phyloP scores from a whole-genome alignment of 1,140 invertebrate species.

The Drosophila dunni region DNA sequence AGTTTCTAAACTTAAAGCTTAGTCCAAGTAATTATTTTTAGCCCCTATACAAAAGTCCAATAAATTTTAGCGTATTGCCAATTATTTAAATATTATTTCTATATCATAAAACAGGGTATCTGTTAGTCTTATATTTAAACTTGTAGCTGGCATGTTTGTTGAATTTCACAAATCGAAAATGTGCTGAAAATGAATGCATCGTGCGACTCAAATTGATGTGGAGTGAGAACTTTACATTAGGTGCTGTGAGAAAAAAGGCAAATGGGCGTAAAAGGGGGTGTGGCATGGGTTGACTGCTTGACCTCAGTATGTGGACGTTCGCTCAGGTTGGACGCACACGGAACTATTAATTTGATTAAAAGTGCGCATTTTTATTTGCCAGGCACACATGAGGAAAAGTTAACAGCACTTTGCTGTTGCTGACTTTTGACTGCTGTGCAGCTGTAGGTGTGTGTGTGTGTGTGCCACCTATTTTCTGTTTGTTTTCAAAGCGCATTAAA shows the following conservation, averaged over 20 bases:
- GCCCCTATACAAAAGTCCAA: too few relatives aligned
- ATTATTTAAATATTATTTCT: too few relatives aligned
- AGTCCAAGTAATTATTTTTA: too few relatives aligned
- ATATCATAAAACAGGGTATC: background rate
- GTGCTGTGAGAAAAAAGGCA: background rate
- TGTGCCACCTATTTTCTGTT: slow-evolving; percentile 52
- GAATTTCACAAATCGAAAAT: slow-evolving; percentile 20
- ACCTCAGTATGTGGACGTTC: slow-evolving; percentile 25
- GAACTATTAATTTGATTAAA: slow-evolving; percentile 82
- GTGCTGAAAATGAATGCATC: slow-evolving; percentile 16
- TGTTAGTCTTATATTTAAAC: background rate
- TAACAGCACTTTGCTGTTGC: slow-evolving; percentile 36
- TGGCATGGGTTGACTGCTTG: slow-evolving; percentile 30
- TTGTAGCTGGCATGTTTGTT: slow-evolving; percentile 2
- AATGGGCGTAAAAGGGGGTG: background rate
- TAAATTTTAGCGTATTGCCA: too few relatives aligned
- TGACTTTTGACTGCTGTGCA: slow-evolving; percentile 2
- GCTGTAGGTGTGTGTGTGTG: slow-evolving; percentile 18
- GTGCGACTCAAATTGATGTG: slow-evolving; percentile 5
- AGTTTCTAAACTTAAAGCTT: too few relatives aligned
- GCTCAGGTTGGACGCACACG: slow-evolving; percentile 18
- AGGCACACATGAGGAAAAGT: slow-evolving; percentile 59
- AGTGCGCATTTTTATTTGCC: slow-evolving; percentile 74
- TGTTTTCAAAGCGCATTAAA: slow-evolving; percentile 78
- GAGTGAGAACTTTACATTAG: background rate